These are phyloP conservation scores for Rhea pennata DNA, from an alignment of 2,113 vertebrate genomes.

Conservation along the genomic window DNA sequence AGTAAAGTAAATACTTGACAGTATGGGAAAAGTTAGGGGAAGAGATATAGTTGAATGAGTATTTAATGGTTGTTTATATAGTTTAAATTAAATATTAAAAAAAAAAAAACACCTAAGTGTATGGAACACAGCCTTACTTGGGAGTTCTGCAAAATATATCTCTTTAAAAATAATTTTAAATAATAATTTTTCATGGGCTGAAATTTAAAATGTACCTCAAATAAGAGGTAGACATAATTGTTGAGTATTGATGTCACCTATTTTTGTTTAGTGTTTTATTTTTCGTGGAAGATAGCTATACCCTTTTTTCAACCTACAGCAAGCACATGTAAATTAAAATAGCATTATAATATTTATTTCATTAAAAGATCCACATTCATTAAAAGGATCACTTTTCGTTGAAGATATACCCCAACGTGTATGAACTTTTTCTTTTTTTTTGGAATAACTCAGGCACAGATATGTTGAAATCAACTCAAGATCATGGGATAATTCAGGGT, in stretches of 20 bases:
- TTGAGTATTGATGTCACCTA: background rate
- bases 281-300: background rate
- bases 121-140: background rate
- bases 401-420: background rate
- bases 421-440: background rate
- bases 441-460: background rate
- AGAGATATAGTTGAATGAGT: background rate
- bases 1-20: background rate
- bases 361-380: background rate
- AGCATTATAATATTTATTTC: background rate
- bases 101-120: background rate
- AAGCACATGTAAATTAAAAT: background rate
- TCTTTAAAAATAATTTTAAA: background rate
- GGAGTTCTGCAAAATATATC: background rate
- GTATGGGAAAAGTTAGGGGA: background rate
- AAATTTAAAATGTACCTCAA: background rate
- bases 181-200: background rate
- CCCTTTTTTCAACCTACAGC: background rate
- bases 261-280: background rate
- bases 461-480: background rate
- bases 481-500: background rate
- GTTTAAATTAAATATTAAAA: background rate
- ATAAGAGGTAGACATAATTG: background rate
- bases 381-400: background rate
- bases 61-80: background rate